Base-by-base conservation (phyloP, 2,888 invertebrate species). In the Dryocosmus kuriphilus region DNA sequence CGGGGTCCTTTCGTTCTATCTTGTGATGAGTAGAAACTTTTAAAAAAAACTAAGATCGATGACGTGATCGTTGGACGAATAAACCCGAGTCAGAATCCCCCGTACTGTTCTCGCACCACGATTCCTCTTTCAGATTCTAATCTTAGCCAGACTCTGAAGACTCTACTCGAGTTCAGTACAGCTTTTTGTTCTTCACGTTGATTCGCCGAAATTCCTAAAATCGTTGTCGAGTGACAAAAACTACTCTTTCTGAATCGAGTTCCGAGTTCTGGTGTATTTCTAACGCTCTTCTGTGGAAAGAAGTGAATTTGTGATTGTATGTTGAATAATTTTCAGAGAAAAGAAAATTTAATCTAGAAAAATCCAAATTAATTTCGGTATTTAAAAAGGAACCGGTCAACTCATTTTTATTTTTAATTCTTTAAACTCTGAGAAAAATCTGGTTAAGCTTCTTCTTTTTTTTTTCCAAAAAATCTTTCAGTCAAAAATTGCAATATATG, bases 91-190 rank as follows among this genome's bases (percentile, higher is more conserved):
- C n/a, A 32, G 30, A 71, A 71, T n/a, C 46, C 51, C 67, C 30
- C 51, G 30, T 46, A 11, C 30, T 30, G 19, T 65, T 38, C 9
- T 30, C 46, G n/a, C 35, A 27, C 46, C 67, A 32, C 71, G 11
- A n/a, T 71, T 71, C 71, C 46, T 71, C 51, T 19, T 51, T 71
- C 6, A 71, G 71, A 71, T 51, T 86, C 90, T 90, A 90, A 89
- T 88, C 85, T 88, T 90, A 90, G 90, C 87, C 87, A 82, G 81
- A 85, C 86, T 83, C 84, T 85, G 83, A 81, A 85, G 82, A 86
- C 81, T 82, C 82, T 83, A 79, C 81, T 79, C 77, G 85, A 83
- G 82, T 86, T 86, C 88, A 88, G 88, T 89, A 81, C 79, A 83
- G 86, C 87, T 86, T 82, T 76, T 82, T 76, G 74, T 82, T 62